Base-by-base conservation (phyloP, 2,113 vertebrate genomes). In the Formicarius rufipectus region DNA sequence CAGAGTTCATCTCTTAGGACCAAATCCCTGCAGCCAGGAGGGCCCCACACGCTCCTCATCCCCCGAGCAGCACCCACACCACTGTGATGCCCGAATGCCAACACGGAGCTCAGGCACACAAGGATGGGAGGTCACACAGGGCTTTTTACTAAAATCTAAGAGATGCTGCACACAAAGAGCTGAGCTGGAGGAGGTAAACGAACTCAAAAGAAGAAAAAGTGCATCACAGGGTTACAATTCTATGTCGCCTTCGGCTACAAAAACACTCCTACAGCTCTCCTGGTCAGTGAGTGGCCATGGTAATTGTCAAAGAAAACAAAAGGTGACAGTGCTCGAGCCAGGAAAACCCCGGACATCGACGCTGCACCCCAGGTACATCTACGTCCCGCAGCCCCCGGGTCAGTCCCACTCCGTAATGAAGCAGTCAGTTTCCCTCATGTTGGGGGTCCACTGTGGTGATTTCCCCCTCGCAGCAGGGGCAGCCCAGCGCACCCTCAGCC, bases 11-110 rank as follows among this genome's bases (percentile, higher is more conserved):
- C 35, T 13, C 58, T 7, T 13, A 2, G 33, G 77, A 44, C 8
- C 35, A 4, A 60, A 62, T 14, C 25, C 56, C n/a, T 6, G 74
- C 2, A 13, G 42, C 33, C 33, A 14, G 64, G 50, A 3, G 30
- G 50, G 52, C 49, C 58, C 80, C 30, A 3, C 2, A 1, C 3
- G 1, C 60, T 15, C 23, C 49, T 27, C 7, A 3, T 7, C 30
- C 86, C 17, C 1, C 0, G 59, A 64, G 73, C 80, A 10, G 56
- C 35, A 1, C 12, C 10, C 35, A 3, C 25, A 0, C 8, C 3
- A 2, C 83, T 2, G 6, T 3, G 63, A 27, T 6, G 47, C 63
- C 9, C 14, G 9, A 28, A 4, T 15, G 74, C 12, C 45, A 1
- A 2, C 3, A 3, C 78, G 8, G 17, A 3, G 92, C 74, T 64